These are phyloP conservation scores for Siniperca obscura DNA, from an alignment of 2,797 vertebrate species.

Conservation along the genomic window DNA sequence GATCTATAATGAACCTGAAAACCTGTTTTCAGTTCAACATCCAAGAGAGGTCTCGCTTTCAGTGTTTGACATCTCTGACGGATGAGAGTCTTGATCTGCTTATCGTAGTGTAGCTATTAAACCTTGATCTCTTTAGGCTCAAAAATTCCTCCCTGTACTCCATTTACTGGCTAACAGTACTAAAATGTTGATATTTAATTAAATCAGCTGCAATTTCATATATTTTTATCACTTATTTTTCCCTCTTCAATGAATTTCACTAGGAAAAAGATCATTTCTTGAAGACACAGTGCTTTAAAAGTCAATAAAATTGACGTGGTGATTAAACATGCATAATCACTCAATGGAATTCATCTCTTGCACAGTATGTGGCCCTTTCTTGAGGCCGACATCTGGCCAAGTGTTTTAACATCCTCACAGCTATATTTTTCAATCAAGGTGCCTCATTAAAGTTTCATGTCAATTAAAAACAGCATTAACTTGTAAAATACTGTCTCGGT, in stretches of 20 bases:
- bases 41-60: conserved; percentile 18
- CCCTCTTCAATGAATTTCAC: neutral
- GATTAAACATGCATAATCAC: conserved; percentile 40
- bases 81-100: conserved; percentile 15
- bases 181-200: neutral
- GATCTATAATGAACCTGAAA: conserved; percentile 41
- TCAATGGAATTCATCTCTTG: conserved; percentile 16
- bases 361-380: conserved; percentile 21
- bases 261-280: neutral
- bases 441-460: conserved; percentile 18
- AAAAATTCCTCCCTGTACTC: neutral
- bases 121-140: neutral
- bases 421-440: conserved; percentile 25
- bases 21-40: conserved; percentile 10
- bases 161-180: neutral
- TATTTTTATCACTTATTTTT: neutral
- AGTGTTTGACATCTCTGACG: conserved; percentile 15
- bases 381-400: neutral
- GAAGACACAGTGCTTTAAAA: neutral
- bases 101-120: neutral
- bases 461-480: neutral
- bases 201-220: neutral
- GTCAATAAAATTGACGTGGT: neutral
- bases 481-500: neutral
- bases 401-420: conserved; percentile 19